Conservation (phyloP, 2,888 invertebrate species). For the Hipparchia semele region DNA sequence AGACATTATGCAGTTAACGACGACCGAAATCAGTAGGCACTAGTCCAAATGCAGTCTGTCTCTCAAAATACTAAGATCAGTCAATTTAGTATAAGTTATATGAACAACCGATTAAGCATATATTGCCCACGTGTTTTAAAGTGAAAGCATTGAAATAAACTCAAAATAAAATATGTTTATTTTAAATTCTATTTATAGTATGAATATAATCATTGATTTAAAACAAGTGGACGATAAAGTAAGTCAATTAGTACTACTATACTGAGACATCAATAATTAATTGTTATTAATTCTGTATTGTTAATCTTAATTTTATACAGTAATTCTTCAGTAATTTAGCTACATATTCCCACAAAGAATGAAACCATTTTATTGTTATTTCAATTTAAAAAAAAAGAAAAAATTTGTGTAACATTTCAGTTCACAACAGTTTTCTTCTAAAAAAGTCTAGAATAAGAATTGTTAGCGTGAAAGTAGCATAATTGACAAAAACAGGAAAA, state of each 20-base stretch:
- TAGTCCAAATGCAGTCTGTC: too few relatives aligned
- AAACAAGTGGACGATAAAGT: background rate
- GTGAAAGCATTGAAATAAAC: too few relatives aligned
- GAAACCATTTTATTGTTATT: too few relatives aligned
- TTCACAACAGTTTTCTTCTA: background rate
- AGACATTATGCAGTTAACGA: too few relatives aligned
- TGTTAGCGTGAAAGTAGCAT: conserved; percentile 1
- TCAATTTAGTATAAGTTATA: background rate
- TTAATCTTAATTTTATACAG: background rate
- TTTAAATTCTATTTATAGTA: background rate
- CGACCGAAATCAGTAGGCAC: too few relatives aligned
- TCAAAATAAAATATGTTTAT: background rate
- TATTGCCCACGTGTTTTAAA: background rate
- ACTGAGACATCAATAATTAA: background rate
- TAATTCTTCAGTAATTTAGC: background rate
- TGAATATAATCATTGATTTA: background rate
- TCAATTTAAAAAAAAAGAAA: too few relatives aligned
- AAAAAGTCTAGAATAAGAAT: background rate
- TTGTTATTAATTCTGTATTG: too few relatives aligned
- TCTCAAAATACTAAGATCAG: background rate
- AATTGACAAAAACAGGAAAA: conserved; percentile 10
- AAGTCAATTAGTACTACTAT: background rate
- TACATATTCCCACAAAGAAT: too few relatives aligned
- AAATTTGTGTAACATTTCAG: background rate
- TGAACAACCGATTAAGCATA: background rate